phyloP scores from a whole-genome alignment of 1,140 invertebrate species.

The Brachionus calyciflorus region DNA sequence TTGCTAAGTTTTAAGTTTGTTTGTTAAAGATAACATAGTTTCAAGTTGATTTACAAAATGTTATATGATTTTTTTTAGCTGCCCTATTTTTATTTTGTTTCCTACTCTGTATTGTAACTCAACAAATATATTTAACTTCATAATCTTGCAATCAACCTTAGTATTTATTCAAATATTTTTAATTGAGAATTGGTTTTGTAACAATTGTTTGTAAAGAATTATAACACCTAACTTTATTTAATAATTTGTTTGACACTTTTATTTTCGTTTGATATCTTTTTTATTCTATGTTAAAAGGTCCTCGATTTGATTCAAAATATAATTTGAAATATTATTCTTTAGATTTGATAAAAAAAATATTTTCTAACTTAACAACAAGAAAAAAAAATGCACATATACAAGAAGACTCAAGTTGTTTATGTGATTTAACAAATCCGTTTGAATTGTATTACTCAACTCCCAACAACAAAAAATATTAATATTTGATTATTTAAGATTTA shows the following conservation, averaged over 20 bases:
- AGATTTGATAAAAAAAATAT: constrained; percentile 9
- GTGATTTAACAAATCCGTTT: no score
- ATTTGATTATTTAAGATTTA: no score
- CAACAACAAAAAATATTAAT: no score
- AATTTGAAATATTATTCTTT: neutral
- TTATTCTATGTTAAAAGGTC: neutral
- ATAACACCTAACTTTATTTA: constrained; percentile 20
- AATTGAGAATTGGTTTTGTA: constrained; percentile 25
- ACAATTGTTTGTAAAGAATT: constrained; percentile 16
- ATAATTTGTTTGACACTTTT: constrained; percentile 29
- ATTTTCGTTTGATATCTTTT: neutral
- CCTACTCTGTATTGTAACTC: neutral
- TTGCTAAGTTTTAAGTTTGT: constrained; percentile 15
- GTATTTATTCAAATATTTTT: constrained; percentile 20
- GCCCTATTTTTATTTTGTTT: constrained; percentile 23
- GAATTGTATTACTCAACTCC: no score
- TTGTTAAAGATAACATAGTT: constrained; percentile 11
- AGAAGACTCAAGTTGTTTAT: no score
- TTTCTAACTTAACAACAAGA: no score
- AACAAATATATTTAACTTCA: constrained; percentile 11
- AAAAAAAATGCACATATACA: no score
- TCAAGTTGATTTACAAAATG: constrained; percentile 9
- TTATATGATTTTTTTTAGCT: neutral
- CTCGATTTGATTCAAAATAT: neutral
- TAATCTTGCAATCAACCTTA: constrained; percentile 33